Evolutionary conservation across 2,888 invertebrate species (phyloP), one percentile per base, ranked within the genome.

Genomic region (Ichneumoninae sp.): DNA sequence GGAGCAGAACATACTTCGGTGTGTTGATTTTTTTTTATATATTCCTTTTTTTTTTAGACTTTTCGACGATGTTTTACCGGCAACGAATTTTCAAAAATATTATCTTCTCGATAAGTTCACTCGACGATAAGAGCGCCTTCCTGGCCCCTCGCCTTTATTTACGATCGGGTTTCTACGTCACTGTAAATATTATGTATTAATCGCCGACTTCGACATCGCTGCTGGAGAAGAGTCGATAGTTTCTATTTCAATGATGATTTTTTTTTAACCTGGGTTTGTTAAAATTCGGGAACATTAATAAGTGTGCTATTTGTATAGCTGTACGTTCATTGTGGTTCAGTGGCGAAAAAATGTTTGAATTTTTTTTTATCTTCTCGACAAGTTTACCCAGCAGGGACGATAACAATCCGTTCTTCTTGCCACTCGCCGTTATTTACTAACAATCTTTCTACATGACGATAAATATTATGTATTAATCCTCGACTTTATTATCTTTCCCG

Each of bases 401-500:
- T 57, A 57, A 57, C 57, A 1, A 1, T 26, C 26, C 8, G 13
- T 57, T 22, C 10, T 40, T 10, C 65, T 63, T 19, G 33, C 19
- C 13, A 65, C 52, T 36, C 47, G 65, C 65, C 50, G 65, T 19
- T 47, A 4, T 30, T 44, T 47, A 22, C 22, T 26, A 16, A 26
- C 47, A 40, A 22, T 19, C 47, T 69, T 7, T 13, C 33, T 7
- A 16, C 7, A 6, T 36, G 30, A 33, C 6, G 8, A 19, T 74
- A 19, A 63, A 50, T 47, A 60, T 73, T 60, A 57, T 60, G 44
- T 26, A 63, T 63, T 63, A 19, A 16, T 63, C n/a, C 44, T 19
- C n/a, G n/a, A 33, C 63, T 63, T 30, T 26, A 33, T 63, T n/a
- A 63, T 63, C 36, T 8, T 63, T 63, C 26, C n/a, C 63, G 63